Percentiles rank a stretch among this genome's conserved stretches.
These are phyloP conservation scores for Drosophila athabasca DNA, from an alignment of 1,140 invertebrate genomes.

Conservation along the genomic window DNA sequence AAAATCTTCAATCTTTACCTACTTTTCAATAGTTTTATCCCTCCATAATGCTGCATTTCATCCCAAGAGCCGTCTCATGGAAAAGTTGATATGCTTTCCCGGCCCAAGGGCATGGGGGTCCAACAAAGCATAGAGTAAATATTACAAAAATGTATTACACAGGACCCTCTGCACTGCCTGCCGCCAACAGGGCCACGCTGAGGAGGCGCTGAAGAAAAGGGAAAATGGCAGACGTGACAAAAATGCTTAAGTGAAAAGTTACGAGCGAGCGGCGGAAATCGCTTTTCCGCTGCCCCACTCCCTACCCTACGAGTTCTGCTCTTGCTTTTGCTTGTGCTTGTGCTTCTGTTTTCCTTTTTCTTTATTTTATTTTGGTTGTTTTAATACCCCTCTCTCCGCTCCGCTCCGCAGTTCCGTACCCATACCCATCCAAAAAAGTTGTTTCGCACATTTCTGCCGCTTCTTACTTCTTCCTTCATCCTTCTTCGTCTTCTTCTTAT, in stretches of 20 bases:
- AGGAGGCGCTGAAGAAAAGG: conserved; percentile 8
- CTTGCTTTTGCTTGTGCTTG: background rate
- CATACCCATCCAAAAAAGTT: conserved; percentile 23
- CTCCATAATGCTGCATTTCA: background rate
- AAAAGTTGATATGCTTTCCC: conserved; percentile 40
- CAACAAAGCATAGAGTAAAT: conserved; percentile 75
- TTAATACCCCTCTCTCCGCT: conserved; percentile 11
- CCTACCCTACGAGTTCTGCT: background rate
- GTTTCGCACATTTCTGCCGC: conserved; percentile 36
- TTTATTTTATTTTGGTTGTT: conserved; percentile 53
- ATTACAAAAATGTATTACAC: conserved; percentile 80
- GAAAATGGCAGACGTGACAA: conserved; percentile 77
- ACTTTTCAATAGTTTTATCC: too few species aligned
- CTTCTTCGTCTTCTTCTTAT: background rate
- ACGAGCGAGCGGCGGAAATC: conserved; percentile 69
- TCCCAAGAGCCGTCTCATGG: conserved; percentile 11
- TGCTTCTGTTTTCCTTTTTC: conserved; percentile 24
- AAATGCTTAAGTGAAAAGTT: conserved; percentile 83
- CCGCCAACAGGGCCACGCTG: background rate
- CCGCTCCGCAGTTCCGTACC: background rate
- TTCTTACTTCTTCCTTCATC: conserved; percentile 6
- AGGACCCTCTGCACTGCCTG: background rate
- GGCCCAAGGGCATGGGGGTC: conserved; percentile 42
- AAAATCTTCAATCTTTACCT: too few species aligned
- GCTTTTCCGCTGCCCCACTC: conserved; percentile 38